Conservation (phyloP, 2,797 vertebrate species). For the Cephalopachus bancanus region DNA sequence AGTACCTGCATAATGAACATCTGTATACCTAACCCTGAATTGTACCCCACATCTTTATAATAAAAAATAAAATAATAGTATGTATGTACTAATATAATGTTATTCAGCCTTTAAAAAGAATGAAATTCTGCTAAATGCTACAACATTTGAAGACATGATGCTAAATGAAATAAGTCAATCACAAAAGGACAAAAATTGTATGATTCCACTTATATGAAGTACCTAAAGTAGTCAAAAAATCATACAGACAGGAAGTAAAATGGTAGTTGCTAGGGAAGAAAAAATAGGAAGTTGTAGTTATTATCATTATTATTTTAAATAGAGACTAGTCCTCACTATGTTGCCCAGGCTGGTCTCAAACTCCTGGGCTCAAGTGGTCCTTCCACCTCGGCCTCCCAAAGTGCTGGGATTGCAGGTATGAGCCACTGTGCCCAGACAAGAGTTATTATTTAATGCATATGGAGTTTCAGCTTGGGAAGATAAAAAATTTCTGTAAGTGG, state of each 20-base stretch:
- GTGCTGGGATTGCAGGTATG: no score
- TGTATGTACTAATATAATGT: background rate
- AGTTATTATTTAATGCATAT: background rate
- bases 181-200: background rate
- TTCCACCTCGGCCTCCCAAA: no score
- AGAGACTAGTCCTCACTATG: no score
- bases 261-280: background rate
- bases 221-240: background rate
- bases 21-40: no score
- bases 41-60: no score
- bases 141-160: background rate
- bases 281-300: no score
- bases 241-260: background rate
- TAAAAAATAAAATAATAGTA: background rate
- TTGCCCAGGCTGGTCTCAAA: no score
- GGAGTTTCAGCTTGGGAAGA: background rate
- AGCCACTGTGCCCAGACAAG: no score
- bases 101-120: background rate
- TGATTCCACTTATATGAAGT: background rate
- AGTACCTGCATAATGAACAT: no score
- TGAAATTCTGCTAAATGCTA: background rate
- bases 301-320: no score
- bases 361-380: no score
- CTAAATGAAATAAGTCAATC: constrained; percentile 15
- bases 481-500: background rate